These are phyloP conservation scores for Oophaga pumilio DNA, from an alignment of 2,113 vertebrate species.

Conservation along the genomic window DNA sequence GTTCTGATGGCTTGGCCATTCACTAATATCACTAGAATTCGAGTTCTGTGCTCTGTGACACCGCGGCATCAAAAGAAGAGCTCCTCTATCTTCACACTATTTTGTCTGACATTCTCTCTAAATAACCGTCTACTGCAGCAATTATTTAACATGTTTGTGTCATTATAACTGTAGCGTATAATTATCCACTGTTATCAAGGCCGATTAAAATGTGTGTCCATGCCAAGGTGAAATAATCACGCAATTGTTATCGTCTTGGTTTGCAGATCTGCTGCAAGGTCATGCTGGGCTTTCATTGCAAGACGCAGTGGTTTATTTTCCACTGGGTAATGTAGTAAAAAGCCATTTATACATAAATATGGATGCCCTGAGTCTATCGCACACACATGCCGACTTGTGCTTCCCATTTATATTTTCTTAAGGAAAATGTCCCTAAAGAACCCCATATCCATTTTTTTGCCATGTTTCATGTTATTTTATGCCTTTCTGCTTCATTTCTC, in stretches of 20 bases:
- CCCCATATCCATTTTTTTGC: too few relatives aligned
- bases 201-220: conserved; percentile 5
- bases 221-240: conserved; percentile 4
- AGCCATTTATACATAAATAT: neutral
- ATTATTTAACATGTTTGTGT: neutral
- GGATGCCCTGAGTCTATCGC: neutral
- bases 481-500: too few relatives aligned
- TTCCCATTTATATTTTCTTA: neutral
- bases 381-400: neutral
- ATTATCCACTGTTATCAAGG: neutral
- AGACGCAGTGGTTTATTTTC: neutral
- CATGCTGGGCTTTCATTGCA: neutral
- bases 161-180: neutral
- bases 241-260: neutral
- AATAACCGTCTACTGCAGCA: neutral
- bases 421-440: too few relatives aligned
- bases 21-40: neutral
- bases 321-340: neutral
- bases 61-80: neutral
- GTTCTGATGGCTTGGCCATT: too few relatives aligned
- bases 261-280: neutral
- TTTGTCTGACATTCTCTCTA: neutral
- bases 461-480: too few relatives aligned
- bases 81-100: neutral
- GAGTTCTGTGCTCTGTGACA: neutral